A percentile compares a stretch with the other conserved stretches of the same genome.
Evolutionary conservation across 2,113 vertebrate species (phyloP).

Genomic region (Candoia aspera): DNA sequence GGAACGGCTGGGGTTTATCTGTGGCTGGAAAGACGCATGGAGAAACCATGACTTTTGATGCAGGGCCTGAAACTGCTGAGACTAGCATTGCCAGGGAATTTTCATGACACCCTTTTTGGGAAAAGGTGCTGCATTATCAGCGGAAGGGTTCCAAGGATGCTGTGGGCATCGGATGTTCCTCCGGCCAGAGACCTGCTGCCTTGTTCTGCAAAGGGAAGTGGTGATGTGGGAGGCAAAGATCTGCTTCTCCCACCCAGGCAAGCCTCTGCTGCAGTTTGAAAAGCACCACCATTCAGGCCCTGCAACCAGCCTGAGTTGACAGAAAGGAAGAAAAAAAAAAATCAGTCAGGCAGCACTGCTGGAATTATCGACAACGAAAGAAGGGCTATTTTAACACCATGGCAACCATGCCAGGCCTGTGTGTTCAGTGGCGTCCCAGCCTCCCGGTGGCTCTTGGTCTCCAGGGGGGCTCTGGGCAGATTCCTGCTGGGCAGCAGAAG

Average conservation of each 20-base stretch:
- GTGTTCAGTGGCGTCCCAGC: not conserved
- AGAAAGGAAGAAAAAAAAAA: not conserved
- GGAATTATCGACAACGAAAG: not conserved
- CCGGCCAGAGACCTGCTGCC: too few species aligned
- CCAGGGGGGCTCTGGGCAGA: not conserved
- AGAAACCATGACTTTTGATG: too few species aligned
- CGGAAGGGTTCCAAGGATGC: not conserved
- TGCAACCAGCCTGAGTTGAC: not conserved
- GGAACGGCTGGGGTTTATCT: too few species aligned
- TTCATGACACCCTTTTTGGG: too few species aligned
- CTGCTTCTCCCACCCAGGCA: not conserved
- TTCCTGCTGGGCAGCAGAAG: not conserved
- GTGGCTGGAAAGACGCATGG: too few species aligned
- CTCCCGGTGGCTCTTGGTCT: not conserved
- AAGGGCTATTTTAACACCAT: slow-evolving; percentile 13
- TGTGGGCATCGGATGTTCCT: too few species aligned
- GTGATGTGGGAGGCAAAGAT: not conserved
- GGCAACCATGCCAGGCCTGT: not conserved
- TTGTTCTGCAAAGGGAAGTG: too few species aligned
- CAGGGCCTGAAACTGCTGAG: too few species aligned
- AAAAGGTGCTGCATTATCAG: not conserved
- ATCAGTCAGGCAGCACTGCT: not conserved
- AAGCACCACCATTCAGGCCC: not conserved
- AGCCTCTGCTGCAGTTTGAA: not conserved
- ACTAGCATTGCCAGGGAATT: too few species aligned